Base-by-base conservation (phyloP, 53 echinoderm and acorn worm genomes). In the Holothuria leucospilota region DNA sequence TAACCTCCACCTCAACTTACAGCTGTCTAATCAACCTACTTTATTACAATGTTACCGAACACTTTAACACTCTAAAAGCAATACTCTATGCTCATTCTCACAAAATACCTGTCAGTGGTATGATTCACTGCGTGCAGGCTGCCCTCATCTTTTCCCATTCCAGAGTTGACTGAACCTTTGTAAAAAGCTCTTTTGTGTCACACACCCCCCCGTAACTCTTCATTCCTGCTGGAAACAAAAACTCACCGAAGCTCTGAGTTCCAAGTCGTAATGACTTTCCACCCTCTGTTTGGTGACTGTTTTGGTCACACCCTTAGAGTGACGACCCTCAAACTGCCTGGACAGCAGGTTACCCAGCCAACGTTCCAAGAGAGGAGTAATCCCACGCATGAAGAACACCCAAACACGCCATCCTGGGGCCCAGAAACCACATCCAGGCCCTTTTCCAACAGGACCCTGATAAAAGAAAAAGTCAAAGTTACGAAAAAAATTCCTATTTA, bases 341-440 rank as follows among this genome's bases (percentile, higher is more conserved):
- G 98, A 99, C 77, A 99, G 88, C 25, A 99, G 91, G 85, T 99
- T 99, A 49, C 99, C 99, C 2, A 99, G 91, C 99, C 98, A 99
- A 14, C 99, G 83, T 83, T 99, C 99, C 83, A 99, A 88, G 29
- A 99, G 94, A 0, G 99, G 99, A 49, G 99, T 99, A 89, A 99
- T 95, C 56, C 99, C 99, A 2, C 99, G 93, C 94, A 99, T 95
- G 93, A 99, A 99, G 92, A 99, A 99, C 70, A 99, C 95, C 99
- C 99, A 99, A 69, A 99, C 99, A 63, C 99, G 99, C 99, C 99
- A 99, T 29, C 99, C 99, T 29, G 99, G 89, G 14, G 99, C 93
- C 98, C 99, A 99, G 88, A 95, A 92, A 38, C 99, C 99, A 62
- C 95, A 95, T 25, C 99, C 99, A 11, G 99, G 99, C 20, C 99